Base-by-base conservation (phyloP, 2,888 invertebrate species). In the Coenonympha glycerion region DNA sequence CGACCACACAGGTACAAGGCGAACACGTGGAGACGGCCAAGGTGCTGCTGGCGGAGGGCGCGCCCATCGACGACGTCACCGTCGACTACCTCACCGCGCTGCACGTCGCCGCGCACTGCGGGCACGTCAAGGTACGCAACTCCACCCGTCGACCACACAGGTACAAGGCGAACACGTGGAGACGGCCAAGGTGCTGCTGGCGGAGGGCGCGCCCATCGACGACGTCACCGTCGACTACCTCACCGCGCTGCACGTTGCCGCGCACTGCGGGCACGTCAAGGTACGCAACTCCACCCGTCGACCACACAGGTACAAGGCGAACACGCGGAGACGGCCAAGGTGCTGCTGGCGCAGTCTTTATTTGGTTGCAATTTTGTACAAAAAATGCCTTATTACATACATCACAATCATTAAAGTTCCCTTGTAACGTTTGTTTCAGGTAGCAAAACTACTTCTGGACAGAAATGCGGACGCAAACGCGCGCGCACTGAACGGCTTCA, bases 101-200 rank as follows among this genome's bases (percentile, higher is more conserved):
- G 24, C 99, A 99, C 73, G 98, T 98, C 5, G 97, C 97, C 9
- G 96, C 97, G 0, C 96, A 96, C 68, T 96, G 96, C 67, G 96
- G 96, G 6, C 96, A 97, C 74, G 96, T 97, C 24, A 89, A 87
- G 77, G 87, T 87, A 68, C 13, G 8, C n/a, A n/a, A 2, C 2
- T 30, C 5, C 41, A n/a, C n/a, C n/a, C n/a, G n/a, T n/a, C n/a
- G n/a, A n/a, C n/a, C n/a, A n/a, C n/a, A n/a, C n/a, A n/a, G n/a
- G 96, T 97, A 45, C 98, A 99, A 84, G 99, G 99, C 56, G 98
- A 99, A 83, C 98, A 99, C 78, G 97, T 98, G 60, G 97, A 98
- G 79, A 96, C 97, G 53, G 98, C 98, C 3, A 90, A 96, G 47
- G 94, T 97, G 44, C 89, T 99, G 5, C 90, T 99, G 8, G 91